phyloP scores from a whole-genome alignment of 2,797 vertebrate genomes.

The Rhinichthys osculus region DNA sequence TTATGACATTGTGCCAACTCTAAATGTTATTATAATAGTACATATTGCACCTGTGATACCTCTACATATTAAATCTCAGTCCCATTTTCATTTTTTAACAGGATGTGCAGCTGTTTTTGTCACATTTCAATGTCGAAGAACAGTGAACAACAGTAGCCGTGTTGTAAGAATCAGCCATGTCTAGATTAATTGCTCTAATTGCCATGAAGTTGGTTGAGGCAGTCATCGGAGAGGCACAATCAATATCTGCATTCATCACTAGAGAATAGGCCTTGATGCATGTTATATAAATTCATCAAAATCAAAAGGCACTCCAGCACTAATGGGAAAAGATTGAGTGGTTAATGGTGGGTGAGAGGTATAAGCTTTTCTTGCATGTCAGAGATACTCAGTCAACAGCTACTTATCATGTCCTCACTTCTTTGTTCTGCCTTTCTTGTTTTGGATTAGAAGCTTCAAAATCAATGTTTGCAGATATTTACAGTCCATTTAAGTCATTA shows the following conservation, averaged over 20 bases:
- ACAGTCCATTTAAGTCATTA: slow-evolving; percentile 24
- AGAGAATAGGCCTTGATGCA: slow-evolving; percentile 35
- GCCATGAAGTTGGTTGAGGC: slow-evolving; percentile 22
- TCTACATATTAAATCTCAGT: neutral
- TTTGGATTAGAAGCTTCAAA: slow-evolving; percentile 7
- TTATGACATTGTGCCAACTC: neutral
- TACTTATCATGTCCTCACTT: slow-evolving; percentile 32
- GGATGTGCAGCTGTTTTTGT: slow-evolving; percentile 2
- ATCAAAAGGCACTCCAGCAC: slow-evolving; percentile 43
- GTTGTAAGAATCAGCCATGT: slow-evolving; percentile 31
- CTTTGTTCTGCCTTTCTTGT: slow-evolving; percentile 13
- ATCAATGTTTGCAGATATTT: slow-evolving; percentile 14
- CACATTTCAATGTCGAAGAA: slow-evolving; percentile 10
- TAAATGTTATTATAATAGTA: neutral
- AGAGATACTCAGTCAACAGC: slow-evolving; percentile 21
- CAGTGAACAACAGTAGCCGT: neutral
- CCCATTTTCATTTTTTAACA: neutral
- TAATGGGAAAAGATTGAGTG: slow-evolving; percentile 39
- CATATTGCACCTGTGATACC: neutral
- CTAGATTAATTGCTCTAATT: slow-evolving; percentile 44
- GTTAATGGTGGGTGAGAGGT: slow-evolving; percentile 29
- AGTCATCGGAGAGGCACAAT: slow-evolving; percentile 34
- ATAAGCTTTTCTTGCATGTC: slow-evolving; percentile 25
- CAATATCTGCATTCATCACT: slow-evolving; percentile 52
- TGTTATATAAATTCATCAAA: slow-evolving; percentile 52